Evolutionary conservation across 1,140 invertebrate species (phyloP).

Genomic region (Epicauta chinensis): DNA sequence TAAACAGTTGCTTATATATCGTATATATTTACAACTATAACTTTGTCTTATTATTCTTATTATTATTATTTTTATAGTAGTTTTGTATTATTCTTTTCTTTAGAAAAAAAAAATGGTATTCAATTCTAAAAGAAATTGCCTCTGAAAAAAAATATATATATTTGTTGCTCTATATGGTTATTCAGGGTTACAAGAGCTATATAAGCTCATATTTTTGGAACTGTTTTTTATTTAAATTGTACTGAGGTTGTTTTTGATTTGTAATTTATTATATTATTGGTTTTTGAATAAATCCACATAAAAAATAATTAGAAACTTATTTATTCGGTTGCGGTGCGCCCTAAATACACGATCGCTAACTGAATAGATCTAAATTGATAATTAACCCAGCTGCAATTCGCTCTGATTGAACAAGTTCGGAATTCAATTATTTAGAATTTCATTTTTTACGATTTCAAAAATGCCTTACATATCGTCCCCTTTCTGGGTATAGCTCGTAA

Average conservation of each 20-base stretch:
- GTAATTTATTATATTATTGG: constrained; percentile 31
- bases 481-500: too few species aligned
- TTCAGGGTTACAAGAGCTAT: constrained; percentile 42
- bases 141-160: constrained; percentile 18
- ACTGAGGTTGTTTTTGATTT: constrained; percentile 33
- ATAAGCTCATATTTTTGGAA: constrained; percentile 34
- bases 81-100: too few species aligned
- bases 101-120: constrained; percentile 19
- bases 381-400: too few species aligned
- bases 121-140: constrained; percentile 14
- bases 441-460: too few species aligned
- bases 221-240: constrained; percentile 33
- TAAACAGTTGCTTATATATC: too few species aligned
- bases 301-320: too few species aligned
- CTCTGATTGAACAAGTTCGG: too few species aligned
- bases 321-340: too few species aligned
- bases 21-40: constrained; percentile 30
- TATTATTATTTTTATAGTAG: constrained; percentile 14
- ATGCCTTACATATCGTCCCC: too few species aligned
- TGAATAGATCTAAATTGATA: too few species aligned
- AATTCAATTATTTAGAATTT: too few species aligned
- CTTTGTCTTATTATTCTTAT: constrained; percentile 23
- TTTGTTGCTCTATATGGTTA: constrained; percentile 38
- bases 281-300: constrained; percentile 29
- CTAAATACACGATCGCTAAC: too few species aligned